Evolutionary conservation across 2,113 vertebrate genomes (phyloP).

Genomic region (Xiphophorus hellerii): DNA sequence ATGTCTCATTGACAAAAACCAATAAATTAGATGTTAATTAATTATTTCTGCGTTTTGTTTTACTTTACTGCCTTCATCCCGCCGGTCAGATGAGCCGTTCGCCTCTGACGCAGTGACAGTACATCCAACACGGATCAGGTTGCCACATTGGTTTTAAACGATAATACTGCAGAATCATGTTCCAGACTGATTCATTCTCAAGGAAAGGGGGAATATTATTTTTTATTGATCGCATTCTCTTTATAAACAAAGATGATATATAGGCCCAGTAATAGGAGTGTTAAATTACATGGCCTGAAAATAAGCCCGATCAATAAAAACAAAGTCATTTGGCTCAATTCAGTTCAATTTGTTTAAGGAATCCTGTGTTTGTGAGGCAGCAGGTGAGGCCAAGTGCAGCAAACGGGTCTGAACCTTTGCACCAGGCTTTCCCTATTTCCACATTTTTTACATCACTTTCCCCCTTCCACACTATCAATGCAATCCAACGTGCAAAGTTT

Average conservation of each 20-base stretch:
- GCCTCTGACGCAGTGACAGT: constrained; percentile 36
- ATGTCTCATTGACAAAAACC: constrained; percentile 25
- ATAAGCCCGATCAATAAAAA: constrained; percentile 55
- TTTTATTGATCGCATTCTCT: constrained; percentile 57
- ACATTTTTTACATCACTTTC: constrained; percentile 62
- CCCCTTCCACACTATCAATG: constrained; percentile 24
- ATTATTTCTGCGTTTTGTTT: neutral
- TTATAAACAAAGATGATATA: constrained; percentile 73
- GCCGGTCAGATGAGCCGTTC: constrained; percentile 46
- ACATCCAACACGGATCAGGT: constrained; percentile 46
- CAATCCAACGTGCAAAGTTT: constrained; percentile 40
- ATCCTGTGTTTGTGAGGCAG: constrained; percentile 36
- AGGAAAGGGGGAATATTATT: constrained; percentile 52
- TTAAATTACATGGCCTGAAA: constrained; percentile 63
- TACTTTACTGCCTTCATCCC: neutral
- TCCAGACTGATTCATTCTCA: constrained; percentile 61
- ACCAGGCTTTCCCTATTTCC: constrained; percentile 38
- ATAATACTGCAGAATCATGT: constrained; percentile 51
- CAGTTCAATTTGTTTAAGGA: constrained; percentile 55
- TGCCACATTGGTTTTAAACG: constrained; percentile 47
- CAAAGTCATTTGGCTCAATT: constrained; percentile 65
- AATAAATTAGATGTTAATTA: too few species aligned
- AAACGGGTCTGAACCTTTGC: constrained; percentile 9
- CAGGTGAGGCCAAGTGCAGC: constrained; percentile 43
- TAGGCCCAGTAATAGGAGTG: constrained; percentile 56